Percentiles rank a stretch among this genome's conserved stretches.
Evolutionary conservation across 2,888 invertebrate species (phyloP).

Genomic region (Gonocerus acuteangulatus): DNA sequence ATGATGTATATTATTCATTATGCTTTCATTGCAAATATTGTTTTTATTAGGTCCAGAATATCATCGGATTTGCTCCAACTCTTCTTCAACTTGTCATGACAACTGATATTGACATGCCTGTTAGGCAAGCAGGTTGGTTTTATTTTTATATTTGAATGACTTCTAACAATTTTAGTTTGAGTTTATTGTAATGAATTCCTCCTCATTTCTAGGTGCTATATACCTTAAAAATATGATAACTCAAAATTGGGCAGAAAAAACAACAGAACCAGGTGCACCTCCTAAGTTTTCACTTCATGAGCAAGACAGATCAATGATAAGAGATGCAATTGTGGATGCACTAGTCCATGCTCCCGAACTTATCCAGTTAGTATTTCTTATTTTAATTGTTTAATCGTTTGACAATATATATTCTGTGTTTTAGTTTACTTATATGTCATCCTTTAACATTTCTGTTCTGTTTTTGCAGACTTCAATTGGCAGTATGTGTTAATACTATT

Average conservation of each 20-base stretch:
- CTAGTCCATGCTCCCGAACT: constrained; percentile 87
- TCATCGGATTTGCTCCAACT: constrained; percentile 91
- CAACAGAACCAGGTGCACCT: constrained; percentile 62
- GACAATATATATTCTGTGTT: not conserved
- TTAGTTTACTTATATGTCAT: not conserved
- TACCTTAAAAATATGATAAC: constrained; percentile 91
- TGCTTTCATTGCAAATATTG: no score
- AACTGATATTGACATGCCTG: constrained; percentile 79
- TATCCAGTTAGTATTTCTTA: constrained; percentile 50
- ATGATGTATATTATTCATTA: no score
- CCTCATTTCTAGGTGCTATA: constrained; percentile 60
- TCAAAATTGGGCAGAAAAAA: constrained; percentile 80
- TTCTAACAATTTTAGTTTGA: not conserved
- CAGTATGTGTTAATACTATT: constrained; percentile 85
- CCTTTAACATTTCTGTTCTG: not conserved
- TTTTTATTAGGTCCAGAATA: constrained; percentile 82
- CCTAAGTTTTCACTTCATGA: constrained; percentile 80
- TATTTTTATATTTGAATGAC: not conserved
- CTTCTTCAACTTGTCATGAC: constrained; percentile 90
- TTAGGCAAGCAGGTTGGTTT: constrained; percentile 74
- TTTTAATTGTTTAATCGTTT: not conserved
- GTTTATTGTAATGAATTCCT: not conserved
- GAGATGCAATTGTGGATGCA: constrained; percentile 91
- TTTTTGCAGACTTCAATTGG: constrained; percentile 67
- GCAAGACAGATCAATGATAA: constrained; percentile 87